phyloP scores from a whole-genome alignment of 2,888 invertebrate genomes.

The Ormyrus rosae region DNA sequence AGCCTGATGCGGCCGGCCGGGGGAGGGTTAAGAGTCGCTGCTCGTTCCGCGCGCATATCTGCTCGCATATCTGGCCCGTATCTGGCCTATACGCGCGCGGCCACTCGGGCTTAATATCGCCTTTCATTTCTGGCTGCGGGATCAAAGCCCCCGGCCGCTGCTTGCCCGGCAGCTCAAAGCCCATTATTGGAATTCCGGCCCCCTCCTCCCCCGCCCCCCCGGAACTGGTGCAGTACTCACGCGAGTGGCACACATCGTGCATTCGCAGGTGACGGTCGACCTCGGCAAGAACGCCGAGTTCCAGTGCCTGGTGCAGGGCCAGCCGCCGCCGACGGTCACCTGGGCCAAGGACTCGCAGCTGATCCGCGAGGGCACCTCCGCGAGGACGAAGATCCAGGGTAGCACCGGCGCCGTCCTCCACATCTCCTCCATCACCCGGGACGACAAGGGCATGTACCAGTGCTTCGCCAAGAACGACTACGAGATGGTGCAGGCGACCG shows the following conservation, averaged over 20 bases:
- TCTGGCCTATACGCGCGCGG: too few relatives aligned
- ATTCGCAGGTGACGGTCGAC: conserved; percentile 85
- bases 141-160: conserved; percentile 27
- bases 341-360: conserved; percentile 78
- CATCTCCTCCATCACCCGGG: conserved; percentile 81
- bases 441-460: conserved; percentile 94
- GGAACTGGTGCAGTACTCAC: too few relatives aligned
- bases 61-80: not conserved
- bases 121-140: conserved; percentile 48
- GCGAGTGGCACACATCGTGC: too few relatives aligned
- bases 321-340: conserved; percentile 79
- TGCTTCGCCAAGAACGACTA: conserved; percentile 91
- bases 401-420: conserved; percentile 71
- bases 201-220: not conserved
- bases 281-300: conserved; percentile 90
- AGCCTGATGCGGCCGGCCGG: conserved; percentile 29
- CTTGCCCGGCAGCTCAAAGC: conserved; percentile 30
- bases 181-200: conserved; percentile 54
- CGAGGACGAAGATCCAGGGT: conserved; percentile 71
- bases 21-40: conserved; percentile 24
- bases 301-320: conserved; percentile 91
- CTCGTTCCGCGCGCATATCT: conserved; percentile 10
- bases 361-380: conserved; percentile 73
- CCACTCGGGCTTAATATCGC: conserved; percentile 30
- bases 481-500: conserved; percentile 89